A percentile compares a stretch with the other conserved stretches of the same genome.
Conservation (phyloP, 1,140 invertebrate species). For the Tetraneura akinire region DNA sequence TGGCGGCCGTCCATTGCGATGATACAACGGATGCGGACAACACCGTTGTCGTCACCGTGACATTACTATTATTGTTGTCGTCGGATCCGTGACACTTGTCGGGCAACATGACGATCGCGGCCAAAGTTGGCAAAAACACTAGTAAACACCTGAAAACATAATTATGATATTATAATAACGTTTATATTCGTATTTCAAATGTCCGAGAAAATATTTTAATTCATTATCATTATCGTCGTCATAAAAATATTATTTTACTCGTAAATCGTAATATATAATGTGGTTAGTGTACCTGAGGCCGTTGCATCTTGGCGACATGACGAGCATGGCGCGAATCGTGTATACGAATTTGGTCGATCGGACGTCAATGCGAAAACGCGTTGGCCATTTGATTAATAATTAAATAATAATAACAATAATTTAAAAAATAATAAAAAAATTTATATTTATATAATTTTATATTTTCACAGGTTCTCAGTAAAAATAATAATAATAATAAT, state of each 20-base stretch:
- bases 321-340: not conserved
- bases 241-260: not conserved
- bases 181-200: not conserved
- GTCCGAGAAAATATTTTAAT: not conserved
- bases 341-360: not conserved
- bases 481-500: no score
- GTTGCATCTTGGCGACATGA: not conserved
- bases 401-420: no score
- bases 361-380: not conserved
- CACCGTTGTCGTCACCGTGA: not conserved
- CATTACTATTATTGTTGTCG: not conserved
- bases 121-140: not conserved
- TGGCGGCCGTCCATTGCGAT: not conserved
- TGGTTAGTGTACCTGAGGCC: not conserved
- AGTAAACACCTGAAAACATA: slow-evolving; percentile 21
- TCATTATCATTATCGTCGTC: not conserved
- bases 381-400: not conserved
- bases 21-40: not conserved
- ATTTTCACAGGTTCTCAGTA: no score
- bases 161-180: not conserved
- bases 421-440: no score
- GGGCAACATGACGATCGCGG: not conserved
- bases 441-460: no score
- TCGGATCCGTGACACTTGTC: not conserved
- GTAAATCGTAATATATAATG: no score